A percentile compares a stretch with the other conserved stretches of the same genome.
phyloP scores from a whole-genome alignment of 1,140 invertebrate species.

The Zaprionus capensis region DNA sequence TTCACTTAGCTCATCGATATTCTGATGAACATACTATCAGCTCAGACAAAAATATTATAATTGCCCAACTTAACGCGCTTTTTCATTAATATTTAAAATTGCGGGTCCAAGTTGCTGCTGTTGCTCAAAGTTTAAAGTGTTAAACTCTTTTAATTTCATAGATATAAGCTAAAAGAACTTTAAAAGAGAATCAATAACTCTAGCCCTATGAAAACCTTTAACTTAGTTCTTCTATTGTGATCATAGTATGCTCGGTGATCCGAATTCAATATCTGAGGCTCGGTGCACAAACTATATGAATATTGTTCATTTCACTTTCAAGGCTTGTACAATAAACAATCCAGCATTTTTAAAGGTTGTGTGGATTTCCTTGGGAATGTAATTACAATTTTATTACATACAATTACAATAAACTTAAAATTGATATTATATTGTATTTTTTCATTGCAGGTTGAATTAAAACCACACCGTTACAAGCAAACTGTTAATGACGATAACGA shows the following conservation, averaged over 20 bases:
- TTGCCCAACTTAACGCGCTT: background rate
- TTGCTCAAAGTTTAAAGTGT: conserved; percentile 19
- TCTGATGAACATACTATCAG: too few species aligned
- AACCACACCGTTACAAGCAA: too few species aligned
- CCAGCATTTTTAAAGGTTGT: conserved; percentile 5
- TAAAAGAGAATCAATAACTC: background rate
- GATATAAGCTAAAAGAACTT: background rate
- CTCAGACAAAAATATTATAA: too few species aligned
- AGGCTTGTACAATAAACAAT: conserved; percentile 2
- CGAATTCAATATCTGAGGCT: background rate
- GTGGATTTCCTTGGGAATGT: conserved; percentile 10
- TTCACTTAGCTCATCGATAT: too few species aligned
- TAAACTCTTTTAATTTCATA: background rate
- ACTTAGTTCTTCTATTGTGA: background rate
- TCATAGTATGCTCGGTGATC: conserved; percentile 9
- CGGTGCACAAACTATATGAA: background rate
- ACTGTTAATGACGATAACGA: too few species aligned
- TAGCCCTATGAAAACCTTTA: too few species aligned
- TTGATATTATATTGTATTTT: too few species aligned
- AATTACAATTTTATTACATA: background rate
- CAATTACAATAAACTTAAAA: too few species aligned
- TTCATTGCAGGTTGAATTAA: too few species aligned
- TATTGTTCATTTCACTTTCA: background rate
- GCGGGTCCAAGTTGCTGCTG: background rate
- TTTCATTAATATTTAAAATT: conserved; percentile 22